A percentile compares a stretch with the other conserved stretches of the same genome.
These are phyloP conservation scores for Daktulosphaira vitifoliae DNA, from an alignment of 1,140 invertebrate genomes.

Conservation along the genomic window DNA sequence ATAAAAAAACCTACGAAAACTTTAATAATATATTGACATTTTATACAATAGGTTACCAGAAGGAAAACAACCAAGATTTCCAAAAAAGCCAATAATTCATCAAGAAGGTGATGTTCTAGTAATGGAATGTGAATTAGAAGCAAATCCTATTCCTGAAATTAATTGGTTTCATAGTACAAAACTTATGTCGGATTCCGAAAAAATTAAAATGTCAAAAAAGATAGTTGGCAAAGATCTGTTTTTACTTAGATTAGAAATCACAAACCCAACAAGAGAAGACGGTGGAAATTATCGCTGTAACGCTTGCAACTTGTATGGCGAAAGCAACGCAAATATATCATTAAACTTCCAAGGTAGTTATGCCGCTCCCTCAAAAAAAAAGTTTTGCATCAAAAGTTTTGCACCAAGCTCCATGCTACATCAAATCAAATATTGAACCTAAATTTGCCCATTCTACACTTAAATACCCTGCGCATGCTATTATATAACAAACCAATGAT, in stretches of 20 bases:
- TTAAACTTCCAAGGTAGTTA: slow-evolving; percentile 94
- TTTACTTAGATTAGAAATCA: slow-evolving; percentile 81
- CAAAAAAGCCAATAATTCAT: slow-evolving; percentile 92
- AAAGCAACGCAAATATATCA: slow-evolving; percentile 99
- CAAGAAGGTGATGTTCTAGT: slow-evolving; percentile 88
- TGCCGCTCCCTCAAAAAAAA: not conserved
- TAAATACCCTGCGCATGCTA: too few relatives aligned
- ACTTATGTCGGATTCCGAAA: slow-evolving; percentile 64
- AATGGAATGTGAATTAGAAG: slow-evolving; percentile 93
- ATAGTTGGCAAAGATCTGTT: slow-evolving; percentile 80
- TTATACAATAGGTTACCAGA: slow-evolving; percentile 92
- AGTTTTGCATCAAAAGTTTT: too few relatives aligned
- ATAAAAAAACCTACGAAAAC: too few relatives aligned
- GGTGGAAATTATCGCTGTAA: slow-evolving; percentile 98
- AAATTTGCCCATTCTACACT: too few relatives aligned
- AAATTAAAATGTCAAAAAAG: slow-evolving; percentile 80
- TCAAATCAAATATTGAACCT: too few relatives aligned
- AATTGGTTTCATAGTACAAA: slow-evolving; percentile 87
- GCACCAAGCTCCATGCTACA: too few relatives aligned
- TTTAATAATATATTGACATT: too few relatives aligned
- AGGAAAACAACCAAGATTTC: slow-evolving; percentile 89
- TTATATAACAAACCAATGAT: too few relatives aligned
- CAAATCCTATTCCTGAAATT: slow-evolving; percentile 88
- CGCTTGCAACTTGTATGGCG: slow-evolving; percentile 94
- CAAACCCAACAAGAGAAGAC: slow-evolving; percentile 87